Conservation (phyloP, 2,113 vertebrate species). For the Onychostruthus taczanowskii region DNA sequence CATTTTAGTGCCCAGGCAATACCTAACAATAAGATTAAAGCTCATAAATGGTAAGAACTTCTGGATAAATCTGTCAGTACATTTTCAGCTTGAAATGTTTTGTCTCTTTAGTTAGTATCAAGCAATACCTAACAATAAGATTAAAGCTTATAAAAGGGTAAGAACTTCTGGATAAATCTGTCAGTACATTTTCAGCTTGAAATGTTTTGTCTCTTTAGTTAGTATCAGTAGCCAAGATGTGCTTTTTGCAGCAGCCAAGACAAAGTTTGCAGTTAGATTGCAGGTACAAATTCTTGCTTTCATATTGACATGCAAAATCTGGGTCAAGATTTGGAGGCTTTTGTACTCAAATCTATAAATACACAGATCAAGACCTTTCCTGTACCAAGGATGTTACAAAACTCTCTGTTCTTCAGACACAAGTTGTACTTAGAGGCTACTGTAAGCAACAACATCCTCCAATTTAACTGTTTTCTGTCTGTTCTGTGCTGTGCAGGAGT, state of each 20-base stretch:
- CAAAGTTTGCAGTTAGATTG: not conserved
- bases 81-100: no score
- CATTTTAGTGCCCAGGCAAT: not conserved
- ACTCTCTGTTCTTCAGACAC: not conserved
- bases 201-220: no score
- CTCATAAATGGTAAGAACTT: no score
- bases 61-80: no score
- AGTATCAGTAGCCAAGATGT: not conserved
- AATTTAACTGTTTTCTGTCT: not conserved
- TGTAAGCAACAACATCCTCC: not conserved
- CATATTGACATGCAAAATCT: not conserved
- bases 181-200: no score
- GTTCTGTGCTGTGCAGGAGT: not conserved
- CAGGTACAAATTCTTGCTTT: not conserved
- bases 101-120: no score
- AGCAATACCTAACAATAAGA: not conserved
- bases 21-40: no score
- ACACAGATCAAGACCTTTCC: not conserved
- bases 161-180: no score
- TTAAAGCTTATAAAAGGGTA: no score
- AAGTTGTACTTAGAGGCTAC: not conserved
- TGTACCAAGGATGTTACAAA: not conserved
- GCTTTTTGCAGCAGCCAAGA: not conserved
- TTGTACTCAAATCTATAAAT: not conserved
- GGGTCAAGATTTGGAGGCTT: not conserved